Evolutionary conservation across 1,140 invertebrate species (phyloP), one percentile per base, ranked within the genome.

Genomic region (Drosophila dunni): DNA sequence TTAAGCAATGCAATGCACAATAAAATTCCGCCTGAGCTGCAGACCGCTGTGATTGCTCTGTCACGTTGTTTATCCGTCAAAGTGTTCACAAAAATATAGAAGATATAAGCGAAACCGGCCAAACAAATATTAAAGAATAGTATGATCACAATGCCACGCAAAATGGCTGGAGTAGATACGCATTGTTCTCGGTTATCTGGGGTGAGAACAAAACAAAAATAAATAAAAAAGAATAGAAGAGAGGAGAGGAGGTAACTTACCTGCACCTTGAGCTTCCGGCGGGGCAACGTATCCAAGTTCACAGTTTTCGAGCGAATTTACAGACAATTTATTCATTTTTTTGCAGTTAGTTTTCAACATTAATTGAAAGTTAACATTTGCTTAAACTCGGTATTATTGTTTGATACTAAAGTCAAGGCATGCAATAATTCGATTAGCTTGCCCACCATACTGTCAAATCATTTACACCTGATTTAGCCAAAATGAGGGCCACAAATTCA

Each of bases 401-500:
- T 45, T 84, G 74, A 84, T 45, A 29, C 11, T 29, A n/a, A 53
- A 34, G 0, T 42, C 60, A 57, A 54, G n/a, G 70, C 62, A 65
- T 48, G 17, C 45, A 58, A 63, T 60, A 46, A 44, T 70, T 65
- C 50, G 53, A 75, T 70, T 69, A 63, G 51, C 44, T 58, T 48
- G 33, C 51, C 42, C 54, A 20, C 63, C 51, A 10, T 50, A 48
- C 24, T 38, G 51, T 34, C 76, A 77, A 75, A 86, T 88, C 68
- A 85, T 83, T 86, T 54, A 79, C 83, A 88, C 83, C 84, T 79
- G 83, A 88, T 86, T 73, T 83, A 56, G 65, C 50, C 65, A 29
- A 66, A 68, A 61, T 40, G 20, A 51, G 13, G 38, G 54, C 61
- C 17, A 72, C 56, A 7, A 50, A 20, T 36, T 15, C 15, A 63